These are phyloP conservation scores for Margaritifera margaritifera DNA, from an alignment of 2,888 invertebrate species.

Conservation along the genomic window DNA sequence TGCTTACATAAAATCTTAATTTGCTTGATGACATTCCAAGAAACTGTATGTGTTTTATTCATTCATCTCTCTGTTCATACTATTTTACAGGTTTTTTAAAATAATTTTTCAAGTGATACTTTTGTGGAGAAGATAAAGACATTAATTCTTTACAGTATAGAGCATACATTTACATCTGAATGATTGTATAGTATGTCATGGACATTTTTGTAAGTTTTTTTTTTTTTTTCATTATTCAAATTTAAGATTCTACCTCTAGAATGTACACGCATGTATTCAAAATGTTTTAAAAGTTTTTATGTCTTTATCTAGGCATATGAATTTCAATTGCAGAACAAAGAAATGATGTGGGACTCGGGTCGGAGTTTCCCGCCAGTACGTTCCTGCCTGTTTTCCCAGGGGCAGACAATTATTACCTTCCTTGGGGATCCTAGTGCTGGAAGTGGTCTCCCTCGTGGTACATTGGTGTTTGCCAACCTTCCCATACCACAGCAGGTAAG, in stretches of 20 bases:
- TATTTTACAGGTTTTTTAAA: too few species aligned
- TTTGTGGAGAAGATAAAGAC: too few species aligned
- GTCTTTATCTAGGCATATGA: neutral
- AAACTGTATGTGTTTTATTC: too few species aligned
- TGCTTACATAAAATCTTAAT: too few species aligned
- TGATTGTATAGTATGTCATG: too few species aligned
- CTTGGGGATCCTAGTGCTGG: constrained; percentile 71
- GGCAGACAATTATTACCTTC: constrained; percentile 68
- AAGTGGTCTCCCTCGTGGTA: constrained; percentile 70
- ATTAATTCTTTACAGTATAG: too few species aligned
- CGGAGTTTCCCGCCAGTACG: constrained; percentile 70
- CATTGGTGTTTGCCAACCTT: constrained; percentile 70
- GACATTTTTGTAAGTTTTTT: too few species aligned
- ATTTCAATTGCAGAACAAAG: constrained; percentile 57
- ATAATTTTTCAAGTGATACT: too few species aligned
- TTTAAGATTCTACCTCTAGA: neutral
- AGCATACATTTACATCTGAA: too few species aligned
- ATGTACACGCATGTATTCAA: neutral
- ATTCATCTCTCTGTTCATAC: too few species aligned
- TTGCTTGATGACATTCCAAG: too few species aligned
- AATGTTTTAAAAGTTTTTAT: neutral
- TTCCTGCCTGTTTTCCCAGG: constrained; percentile 69
- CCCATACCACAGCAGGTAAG: constrained; percentile 68
- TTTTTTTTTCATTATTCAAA: too few species aligned
- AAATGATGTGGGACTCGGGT: constrained; percentile 68